Evolutionary conservation across 2,888 invertebrate species (phyloP).

Genomic region (Petrophora chlorosata): DNA sequence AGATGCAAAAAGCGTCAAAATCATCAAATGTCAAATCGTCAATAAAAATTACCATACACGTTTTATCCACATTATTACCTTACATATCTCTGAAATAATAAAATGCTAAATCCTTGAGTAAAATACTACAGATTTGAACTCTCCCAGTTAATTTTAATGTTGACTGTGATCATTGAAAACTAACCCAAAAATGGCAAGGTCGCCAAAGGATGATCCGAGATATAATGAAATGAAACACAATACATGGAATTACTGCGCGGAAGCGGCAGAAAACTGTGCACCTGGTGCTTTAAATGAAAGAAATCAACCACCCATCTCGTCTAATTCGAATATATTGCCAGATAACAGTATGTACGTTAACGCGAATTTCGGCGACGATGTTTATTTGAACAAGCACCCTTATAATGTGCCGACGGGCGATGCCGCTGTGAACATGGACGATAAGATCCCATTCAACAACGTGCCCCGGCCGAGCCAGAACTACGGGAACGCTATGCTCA

Average conservation of each 20-base stretch:
- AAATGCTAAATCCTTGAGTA: slow-evolving; percentile 70
- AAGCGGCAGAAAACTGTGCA: slow-evolving; percentile 66
- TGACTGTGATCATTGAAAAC: slow-evolving; percentile 50
- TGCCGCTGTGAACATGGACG: slow-evolving; percentile 58
- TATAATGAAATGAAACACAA: slow-evolving; percentile 73
- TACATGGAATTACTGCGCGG: slow-evolving; percentile 77
- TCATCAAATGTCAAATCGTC: slow-evolving; percentile 64
- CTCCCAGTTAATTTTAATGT: slow-evolving; percentile 45
- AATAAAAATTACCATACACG: slow-evolving; percentile 65
- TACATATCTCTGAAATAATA: slow-evolving; percentile 49
- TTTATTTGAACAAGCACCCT: slow-evolving; percentile 69
- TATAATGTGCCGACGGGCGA: slow-evolving; percentile 65
- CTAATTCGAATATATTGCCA: slow-evolving; percentile 55
- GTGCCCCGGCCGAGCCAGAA: slow-evolving; percentile 62
- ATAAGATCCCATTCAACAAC: slow-evolving; percentile 60
- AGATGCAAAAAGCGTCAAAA: slow-evolving; percentile 53
- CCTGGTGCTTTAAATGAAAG: slow-evolving; percentile 66
- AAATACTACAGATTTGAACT: slow-evolving; percentile 40
- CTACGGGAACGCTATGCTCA: slow-evolving; percentile 75
- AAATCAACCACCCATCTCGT: slow-evolving; percentile 56
- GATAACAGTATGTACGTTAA: slow-evolving; percentile 69
- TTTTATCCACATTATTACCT: slow-evolving; percentile 54
- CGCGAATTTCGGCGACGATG: slow-evolving; percentile 64
- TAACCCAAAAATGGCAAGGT: slow-evolving; percentile 80
- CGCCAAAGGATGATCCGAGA: slow-evolving; percentile 77